These are phyloP conservation scores for Atopsyche davidsoni DNA, from an alignment of 1,140 invertebrate species.

Conservation along the genomic window DNA sequence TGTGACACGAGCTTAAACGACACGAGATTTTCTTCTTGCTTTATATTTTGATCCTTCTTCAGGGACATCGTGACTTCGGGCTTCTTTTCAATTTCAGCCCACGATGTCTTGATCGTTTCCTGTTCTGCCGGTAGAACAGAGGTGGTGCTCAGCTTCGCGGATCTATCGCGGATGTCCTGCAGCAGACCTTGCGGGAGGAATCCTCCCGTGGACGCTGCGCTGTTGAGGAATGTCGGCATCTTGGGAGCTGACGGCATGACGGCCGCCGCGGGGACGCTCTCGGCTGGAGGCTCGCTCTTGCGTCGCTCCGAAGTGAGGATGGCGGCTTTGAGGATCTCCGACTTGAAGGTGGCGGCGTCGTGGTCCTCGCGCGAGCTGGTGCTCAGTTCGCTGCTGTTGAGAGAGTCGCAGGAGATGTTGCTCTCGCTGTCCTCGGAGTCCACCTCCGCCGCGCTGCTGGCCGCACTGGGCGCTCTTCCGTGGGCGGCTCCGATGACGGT, in stretches of 20 bases:
- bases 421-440: constrained; percentile 64
- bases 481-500: constrained; percentile 44
- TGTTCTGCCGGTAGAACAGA: constrained; percentile 1
- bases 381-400: constrained; percentile 59
- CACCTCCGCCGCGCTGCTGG: constrained; percentile 51
- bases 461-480: constrained; percentile 48
- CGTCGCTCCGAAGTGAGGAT: constrained; percentile 6
- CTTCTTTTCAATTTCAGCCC: constrained; percentile 22
- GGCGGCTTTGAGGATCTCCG: constrained; percentile 17
- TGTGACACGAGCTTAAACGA: constrained; percentile 48
- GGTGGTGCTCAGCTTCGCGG: constrained; percentile 43
- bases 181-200: constrained; percentile 54
- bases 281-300: background rate
- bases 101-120: constrained; percentile 23
- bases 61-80: constrained; percentile 9
- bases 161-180: constrained; percentile 55
- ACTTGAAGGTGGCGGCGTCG: constrained; percentile 21
- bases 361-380: constrained; percentile 36
- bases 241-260: constrained; percentile 17
- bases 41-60: constrained; percentile 22
- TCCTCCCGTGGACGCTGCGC: constrained; percentile 29
- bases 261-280: background rate
- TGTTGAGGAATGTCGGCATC: constrained; percentile 21
- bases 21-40: constrained; percentile 36
- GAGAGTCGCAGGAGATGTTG: constrained; percentile 65